Conservation (phyloP, 2,113 vertebrate species). For the Lampris incognitus region DNA sequence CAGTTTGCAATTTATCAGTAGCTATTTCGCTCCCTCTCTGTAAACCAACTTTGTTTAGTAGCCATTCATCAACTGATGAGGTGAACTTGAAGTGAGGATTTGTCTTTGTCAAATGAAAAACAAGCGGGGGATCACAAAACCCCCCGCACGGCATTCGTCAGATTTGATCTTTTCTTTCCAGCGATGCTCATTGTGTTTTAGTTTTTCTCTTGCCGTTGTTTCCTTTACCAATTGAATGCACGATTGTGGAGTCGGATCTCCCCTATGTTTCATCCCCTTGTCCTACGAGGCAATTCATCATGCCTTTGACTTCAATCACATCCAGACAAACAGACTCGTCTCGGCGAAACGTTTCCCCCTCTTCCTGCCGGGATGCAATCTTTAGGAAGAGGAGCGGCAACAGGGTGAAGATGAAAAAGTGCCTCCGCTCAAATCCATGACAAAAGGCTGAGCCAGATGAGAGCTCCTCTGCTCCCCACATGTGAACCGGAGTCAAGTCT, state of each 20-base stretch:
- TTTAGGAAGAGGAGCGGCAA: conserved; percentile 50
- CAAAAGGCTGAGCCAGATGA: conserved; percentile 66
- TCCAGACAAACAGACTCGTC: conserved; percentile 58
- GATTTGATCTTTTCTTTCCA: conserved; percentile 17
- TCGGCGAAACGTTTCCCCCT: conserved; percentile 22
- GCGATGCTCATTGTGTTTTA: conserved; percentile 32
- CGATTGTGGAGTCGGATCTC: conserved; percentile 3
- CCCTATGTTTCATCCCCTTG: conserved; percentile 41
- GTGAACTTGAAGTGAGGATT: conserved; percentile 25
- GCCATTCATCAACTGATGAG: background rate
- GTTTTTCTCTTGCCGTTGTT: conserved; percentile 11
- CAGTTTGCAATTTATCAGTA: conserved; percentile 35
- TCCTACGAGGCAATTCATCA: conserved; percentile 53
- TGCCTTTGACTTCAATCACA: conserved; percentile 52
- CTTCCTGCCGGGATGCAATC: conserved; percentile 54
- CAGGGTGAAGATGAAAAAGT: conserved; percentile 39
- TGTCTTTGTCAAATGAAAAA: conserved; percentile 17
- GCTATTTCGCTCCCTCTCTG: conserved; percentile 13
- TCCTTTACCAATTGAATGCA: background rate
- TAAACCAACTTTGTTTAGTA: conserved; percentile 28
- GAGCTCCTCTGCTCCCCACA: conserved; percentile 74
- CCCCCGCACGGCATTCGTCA: conserved; percentile 4
- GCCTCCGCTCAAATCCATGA: conserved; percentile 45
- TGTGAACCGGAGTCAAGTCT: conserved; percentile 69
- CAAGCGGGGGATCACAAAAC: background rate